phyloP scores from a whole-genome alignment of 2,113 vertebrate genomes.

The Charadrius vociferus region DNA sequence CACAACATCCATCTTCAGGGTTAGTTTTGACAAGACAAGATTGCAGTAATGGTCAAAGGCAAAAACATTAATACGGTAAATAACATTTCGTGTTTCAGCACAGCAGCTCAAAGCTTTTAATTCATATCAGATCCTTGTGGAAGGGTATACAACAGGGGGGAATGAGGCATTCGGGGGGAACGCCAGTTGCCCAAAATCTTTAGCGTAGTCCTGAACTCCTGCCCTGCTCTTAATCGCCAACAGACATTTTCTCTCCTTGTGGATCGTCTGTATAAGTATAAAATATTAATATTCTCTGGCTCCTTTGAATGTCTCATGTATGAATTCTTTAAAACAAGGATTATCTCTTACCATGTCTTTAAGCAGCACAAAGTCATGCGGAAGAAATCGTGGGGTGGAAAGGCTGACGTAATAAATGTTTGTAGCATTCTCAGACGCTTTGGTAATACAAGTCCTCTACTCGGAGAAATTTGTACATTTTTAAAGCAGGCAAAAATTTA shows the following conservation, averaged over 20 bases:
- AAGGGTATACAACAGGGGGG: rapidly evolving
- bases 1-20: not conserved
- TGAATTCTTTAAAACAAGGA: not conserved
- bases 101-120: not conserved
- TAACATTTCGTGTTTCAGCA: not conserved
- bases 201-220: not conserved
- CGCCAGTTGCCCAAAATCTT: not conserved
- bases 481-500: not conserved
- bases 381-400: not conserved
- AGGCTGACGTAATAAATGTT: not conserved
- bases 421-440: not conserved
- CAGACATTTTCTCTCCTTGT: not conserved
- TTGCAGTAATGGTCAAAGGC: not conserved
- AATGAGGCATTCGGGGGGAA: not conserved
- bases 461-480: not conserved
- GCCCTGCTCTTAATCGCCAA: not conserved
- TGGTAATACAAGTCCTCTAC: not conserved
- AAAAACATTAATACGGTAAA: not conserved
- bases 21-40: not conserved
- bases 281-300: not conserved
- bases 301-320: not conserved
- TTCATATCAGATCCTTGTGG: not conserved
- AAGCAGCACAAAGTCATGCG: not conserved
- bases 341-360: not conserved
- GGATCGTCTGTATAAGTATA: not conserved